phyloP scores from a whole-genome alignment of 2,797 vertebrate species.

The Neosilurus hyrtlii region DNA sequence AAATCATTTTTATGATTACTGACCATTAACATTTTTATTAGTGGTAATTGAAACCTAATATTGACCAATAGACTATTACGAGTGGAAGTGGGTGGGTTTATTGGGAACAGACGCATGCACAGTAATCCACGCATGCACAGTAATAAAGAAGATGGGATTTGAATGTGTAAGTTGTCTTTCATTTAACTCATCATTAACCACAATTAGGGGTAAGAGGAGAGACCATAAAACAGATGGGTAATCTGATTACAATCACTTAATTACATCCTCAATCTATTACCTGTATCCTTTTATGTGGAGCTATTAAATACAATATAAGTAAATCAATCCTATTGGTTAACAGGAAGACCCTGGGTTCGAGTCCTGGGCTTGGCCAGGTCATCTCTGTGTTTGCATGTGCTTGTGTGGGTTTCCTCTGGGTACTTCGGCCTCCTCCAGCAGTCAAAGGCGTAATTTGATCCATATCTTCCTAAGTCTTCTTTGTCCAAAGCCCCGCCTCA shows the following conservation, averaged over 20 bases:
- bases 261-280: background rate
- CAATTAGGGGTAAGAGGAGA: background rate
- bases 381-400: too few species aligned
- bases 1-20: background rate
- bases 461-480: too few species aligned
- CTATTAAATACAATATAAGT: too few species aligned
- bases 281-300: background rate
- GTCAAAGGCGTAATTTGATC: too few species aligned
- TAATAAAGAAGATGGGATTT: background rate
- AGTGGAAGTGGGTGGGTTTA: background rate
- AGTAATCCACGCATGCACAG: background rate
- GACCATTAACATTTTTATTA: background rate
- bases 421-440: too few species aligned
- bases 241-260: background rate
- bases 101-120: background rate
- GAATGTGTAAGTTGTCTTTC: background rate
- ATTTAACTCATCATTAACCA: constrained; percentile 6
- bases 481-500: too few species aligned
- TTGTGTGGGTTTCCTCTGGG: too few species aligned
- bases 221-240: background rate
- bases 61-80: too few species aligned
- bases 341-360: background rate
- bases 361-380: too few species aligned
- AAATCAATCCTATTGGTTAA: background rate
- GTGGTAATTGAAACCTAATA: too few species aligned